Evolutionary conservation across 2,888 invertebrate genomes (phyloP), one percentile per base, ranked within the genome.

Genomic region (Girardia tigrina): DNA sequence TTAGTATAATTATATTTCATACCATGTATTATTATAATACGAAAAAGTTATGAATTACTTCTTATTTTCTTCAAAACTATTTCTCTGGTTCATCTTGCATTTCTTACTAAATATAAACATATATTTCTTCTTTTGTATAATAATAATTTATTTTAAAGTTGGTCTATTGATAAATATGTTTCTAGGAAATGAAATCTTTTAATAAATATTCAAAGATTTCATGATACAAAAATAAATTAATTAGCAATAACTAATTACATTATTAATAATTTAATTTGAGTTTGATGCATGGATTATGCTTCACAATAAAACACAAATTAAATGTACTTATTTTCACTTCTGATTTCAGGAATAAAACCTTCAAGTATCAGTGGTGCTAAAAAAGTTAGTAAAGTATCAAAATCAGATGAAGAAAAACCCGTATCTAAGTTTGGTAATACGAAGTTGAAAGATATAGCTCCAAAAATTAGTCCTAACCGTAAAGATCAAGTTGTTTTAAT

Each of bases 401-500:
- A 16, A 16, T 12, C 56, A 56, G 56, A 56, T 20, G 56, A 56
- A 8, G 56, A 56, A 16, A 56, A 56, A n/a, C n/a, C 4, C n/a
- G 20, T 20, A n/a, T 23, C 56, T 6, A 56, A 56, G 23, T 56
- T 56, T 56, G 56, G 56, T n/a, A 56, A 2, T 56, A 23, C 20
- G 56, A 56, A 56, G 23, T 36, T 16, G 16, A 56, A 56, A 56
- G 56, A 56, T 20, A 4, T 23, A 56, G n/a, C 56, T 12, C 56
- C 56, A 20, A 56, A 56, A 56, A 56, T 6, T 56, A 16, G 20
- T n/a, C 23, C 56, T 36, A 36, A 16, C n/a, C n/a, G 23, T 20
- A 56, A 56, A 16, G 56, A 56, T n/a, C 56, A 56, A 56, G 56
- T 56, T 56, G n/a, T 56, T 20, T n/a, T 56, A 12, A 56, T 56